A percentile compares a stretch with the other conserved stretches of the same genome.
These are phyloP conservation scores for Drosophila virilis DNA, from an alignment of 1,140 invertebrate genomes.

Conservation along the genomic window DNA sequence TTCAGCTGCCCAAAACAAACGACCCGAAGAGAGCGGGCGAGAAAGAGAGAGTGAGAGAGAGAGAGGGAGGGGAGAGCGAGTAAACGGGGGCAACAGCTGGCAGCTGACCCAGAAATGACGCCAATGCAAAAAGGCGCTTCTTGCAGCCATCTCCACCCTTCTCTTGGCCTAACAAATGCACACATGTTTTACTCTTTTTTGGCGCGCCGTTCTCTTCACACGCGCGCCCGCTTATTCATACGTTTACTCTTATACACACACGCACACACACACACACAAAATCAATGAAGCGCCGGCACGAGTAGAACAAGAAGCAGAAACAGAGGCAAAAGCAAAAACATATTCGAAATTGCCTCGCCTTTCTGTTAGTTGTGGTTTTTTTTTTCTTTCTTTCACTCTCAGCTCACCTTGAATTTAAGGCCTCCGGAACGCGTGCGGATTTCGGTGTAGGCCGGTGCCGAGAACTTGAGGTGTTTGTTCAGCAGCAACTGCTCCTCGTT, in stretches of 20 bases:
- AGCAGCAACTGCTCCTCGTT: slow-evolving; percentile 24
- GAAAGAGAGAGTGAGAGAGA: neutral
- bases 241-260: slow-evolving; percentile 12
- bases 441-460: slow-evolving; percentile 72
- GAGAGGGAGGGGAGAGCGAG: neutral
- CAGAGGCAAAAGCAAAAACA: slow-evolving; percentile 22
- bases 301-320: slow-evolving; percentile 33
- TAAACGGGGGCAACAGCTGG: slow-evolving; percentile 29
- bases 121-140: slow-evolving; percentile 17
- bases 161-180: neutral
- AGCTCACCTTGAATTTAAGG: slow-evolving; percentile 65
- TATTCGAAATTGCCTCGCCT: slow-evolving; percentile 35
- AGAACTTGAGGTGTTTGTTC: slow-evolving; percentile 57
- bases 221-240: slow-evolving; percentile 14
- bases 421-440: slow-evolving; percentile 65
- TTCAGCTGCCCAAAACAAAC: slow-evolving; percentile 30
- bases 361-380: neutral
- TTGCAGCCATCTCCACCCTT: slow-evolving; percentile 1
- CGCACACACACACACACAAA: slow-evolving; percentile 21
- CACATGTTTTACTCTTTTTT: slow-evolving; percentile 5
- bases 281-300: slow-evolving; percentile 48
- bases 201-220: slow-evolving; percentile 11
- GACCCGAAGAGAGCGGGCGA: neutral
- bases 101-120: slow-evolving; percentile 33
- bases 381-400: neutral